Conservation (phyloP, 2,797 vertebrate species). For the Hirundo rustica region DNA sequence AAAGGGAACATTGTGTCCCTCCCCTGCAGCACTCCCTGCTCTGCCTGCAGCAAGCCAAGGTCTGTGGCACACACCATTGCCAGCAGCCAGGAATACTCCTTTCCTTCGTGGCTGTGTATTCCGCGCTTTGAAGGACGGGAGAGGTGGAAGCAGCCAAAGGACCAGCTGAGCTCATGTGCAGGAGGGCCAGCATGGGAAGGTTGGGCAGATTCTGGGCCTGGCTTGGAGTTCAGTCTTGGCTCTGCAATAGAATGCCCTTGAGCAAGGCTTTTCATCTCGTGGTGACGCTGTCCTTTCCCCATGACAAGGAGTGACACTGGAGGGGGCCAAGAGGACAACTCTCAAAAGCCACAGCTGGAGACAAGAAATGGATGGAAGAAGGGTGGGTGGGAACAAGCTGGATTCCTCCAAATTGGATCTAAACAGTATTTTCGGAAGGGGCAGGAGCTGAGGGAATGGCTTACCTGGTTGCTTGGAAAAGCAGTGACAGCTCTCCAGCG, state of each 20-base stretch:
- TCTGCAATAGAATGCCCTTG: not conserved
- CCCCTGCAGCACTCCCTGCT: constrained; percentile 6
- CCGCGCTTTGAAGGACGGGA: not conserved
- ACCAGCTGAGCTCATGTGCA: constrained; percentile 25
- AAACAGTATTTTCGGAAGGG: not conserved
- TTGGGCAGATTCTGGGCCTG: not conserved
- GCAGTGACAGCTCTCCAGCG: not conserved
- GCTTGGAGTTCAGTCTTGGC: not conserved
- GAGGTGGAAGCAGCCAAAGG: constrained; percentile 48
- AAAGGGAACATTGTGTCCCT: constrained; percentile 52
- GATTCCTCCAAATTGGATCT: not conserved
- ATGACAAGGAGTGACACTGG: not conserved
- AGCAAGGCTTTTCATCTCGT: not conserved
- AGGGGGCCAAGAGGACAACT: not conserved
- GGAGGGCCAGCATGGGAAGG: not conserved
- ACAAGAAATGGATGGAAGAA: not conserved
- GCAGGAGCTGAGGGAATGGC: not conserved
- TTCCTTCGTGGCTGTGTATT: constrained; percentile 16
- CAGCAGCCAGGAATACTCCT: constrained; percentile 50
- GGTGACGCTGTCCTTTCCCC: accelerated
- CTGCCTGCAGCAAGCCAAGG: constrained; percentile 52
- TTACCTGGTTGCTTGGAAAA: not conserved
- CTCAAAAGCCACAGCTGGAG: not conserved
- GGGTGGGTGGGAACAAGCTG: not conserved
- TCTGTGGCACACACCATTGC: constrained; percentile 54